These are phyloP conservation scores for Phyllostomus hastatus DNA, from an alignment of 2,113 vertebrate genomes.

Conservation along the genomic window DNA sequence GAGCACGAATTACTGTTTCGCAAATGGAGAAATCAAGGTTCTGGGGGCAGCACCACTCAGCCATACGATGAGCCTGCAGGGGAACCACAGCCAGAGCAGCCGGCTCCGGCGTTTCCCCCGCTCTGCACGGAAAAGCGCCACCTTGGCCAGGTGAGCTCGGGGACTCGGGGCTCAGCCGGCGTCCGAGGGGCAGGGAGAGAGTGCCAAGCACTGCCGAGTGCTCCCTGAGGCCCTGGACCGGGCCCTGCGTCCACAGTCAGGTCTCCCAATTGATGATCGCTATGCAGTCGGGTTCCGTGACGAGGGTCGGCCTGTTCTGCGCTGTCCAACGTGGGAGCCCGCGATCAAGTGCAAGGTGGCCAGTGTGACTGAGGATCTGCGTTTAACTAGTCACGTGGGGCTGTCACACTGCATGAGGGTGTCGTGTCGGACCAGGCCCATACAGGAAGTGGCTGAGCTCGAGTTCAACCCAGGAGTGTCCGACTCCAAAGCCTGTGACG, in stretches of 20 bases:
- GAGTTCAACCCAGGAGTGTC: not conserved
- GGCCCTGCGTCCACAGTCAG: rapidly evolving
- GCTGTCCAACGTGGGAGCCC: rapidly evolving
- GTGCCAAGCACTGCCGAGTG: rapidly evolving
- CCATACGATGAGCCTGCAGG: rapidly evolving
- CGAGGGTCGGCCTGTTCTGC: not conserved
- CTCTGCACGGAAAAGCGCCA: not conserved
- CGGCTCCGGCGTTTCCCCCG: not conserved
- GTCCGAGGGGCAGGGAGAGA: rapidly evolving
- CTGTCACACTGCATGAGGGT: not conserved
- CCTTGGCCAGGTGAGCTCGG: not conserved
- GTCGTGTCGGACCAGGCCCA: not conserved
- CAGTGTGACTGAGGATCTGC: not conserved
- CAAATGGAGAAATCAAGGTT: not conserved
- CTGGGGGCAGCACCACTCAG: rapidly evolving
- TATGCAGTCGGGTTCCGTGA: rapidly evolving
- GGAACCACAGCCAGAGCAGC: not conserved
- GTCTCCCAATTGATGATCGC: not conserved
- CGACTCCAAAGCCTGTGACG: not conserved
- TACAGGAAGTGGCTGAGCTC: not conserved
- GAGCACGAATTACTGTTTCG: not conserved
- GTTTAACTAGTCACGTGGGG: no score
- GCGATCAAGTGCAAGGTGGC: not conserved
- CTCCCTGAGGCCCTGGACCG: rapidly evolving
- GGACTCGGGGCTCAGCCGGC: rapidly evolving